Percentiles rank a stretch among this genome's conserved stretches.
These are phyloP conservation scores for Saturnia japonica DNA, from an alignment of 2,888 invertebrate species.

Conservation along the genomic window DNA sequence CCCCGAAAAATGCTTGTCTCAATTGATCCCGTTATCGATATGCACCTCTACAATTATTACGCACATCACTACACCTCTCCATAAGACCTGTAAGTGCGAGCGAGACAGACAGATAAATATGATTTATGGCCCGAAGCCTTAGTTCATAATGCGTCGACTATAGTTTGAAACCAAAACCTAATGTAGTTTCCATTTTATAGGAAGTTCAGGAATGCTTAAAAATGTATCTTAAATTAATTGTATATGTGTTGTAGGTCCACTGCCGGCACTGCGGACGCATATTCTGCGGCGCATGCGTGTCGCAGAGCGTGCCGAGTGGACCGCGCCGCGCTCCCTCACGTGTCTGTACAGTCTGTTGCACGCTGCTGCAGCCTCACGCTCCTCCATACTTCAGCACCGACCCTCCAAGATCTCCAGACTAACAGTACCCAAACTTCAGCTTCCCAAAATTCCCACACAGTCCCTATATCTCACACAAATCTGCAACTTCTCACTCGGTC, in stretches of 20 bases:
- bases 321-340: conserved; percentile 92
- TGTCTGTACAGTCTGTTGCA: conserved; percentile 99
- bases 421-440: conserved; percentile 68
- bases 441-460: background rate
- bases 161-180: no score
- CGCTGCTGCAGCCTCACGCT: conserved; percentile 94
- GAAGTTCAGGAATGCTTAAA: no score
- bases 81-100: no score
- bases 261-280: conserved; percentile 98
- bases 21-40: no score
- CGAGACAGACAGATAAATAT: no score
- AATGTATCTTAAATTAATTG: no score
- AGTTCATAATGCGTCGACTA: no score
- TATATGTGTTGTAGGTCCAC: conserved; percentile 83
- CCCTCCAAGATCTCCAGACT: conserved; percentile 83
- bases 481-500: background rate
- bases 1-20: no score
- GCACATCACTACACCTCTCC: no score
- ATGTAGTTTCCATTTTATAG: no score
- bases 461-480: background rate
- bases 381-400: conserved; percentile 96
- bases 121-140: no score
- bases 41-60: no score
- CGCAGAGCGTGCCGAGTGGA: conserved; percentile 91
- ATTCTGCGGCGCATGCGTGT: conserved; percentile 94